Base-by-base conservation (phyloP, 1,140 invertebrate species). In the Venturia canescens region DNA sequence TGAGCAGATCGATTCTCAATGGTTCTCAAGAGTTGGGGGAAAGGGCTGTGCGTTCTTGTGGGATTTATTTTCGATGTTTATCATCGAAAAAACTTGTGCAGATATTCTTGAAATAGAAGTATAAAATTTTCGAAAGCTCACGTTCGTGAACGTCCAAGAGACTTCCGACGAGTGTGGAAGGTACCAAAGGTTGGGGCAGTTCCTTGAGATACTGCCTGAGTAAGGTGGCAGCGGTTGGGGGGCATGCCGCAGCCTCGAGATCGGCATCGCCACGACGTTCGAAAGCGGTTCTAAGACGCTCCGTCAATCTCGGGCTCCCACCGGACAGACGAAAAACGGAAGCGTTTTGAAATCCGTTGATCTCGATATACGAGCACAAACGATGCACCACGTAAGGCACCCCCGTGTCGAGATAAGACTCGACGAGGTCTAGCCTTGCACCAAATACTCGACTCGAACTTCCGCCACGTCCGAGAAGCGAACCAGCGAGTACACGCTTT, bases 211-310 rank as follows among this genome's bases (percentile, higher is more conserved):
- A 93, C 34, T 93, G 89, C 26, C 91, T 89, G 34, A 93, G 89
- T 63, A 93, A 87, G 7, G 92, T 90, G 6, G 91, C 92, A 18
- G 92, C 92, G 1, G 91, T 91, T 15, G 90, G 87, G 7, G 92
- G 91, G 81, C 92, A 92, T 9, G 87, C 89, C 5, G 89, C 89
- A 26, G 83, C 85, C 66, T 93, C 93, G 38, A 93, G 86, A 83
- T 93, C 92, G 31, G 91, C 92, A 80, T 93, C 92, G 7, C 92
- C 92, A 38, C 90, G 87, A n/a, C 91, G 87, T 74, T 93, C 92
- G 78, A 93, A 92, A 0, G 91, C 82, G 3, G 85, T 82, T 79
- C 92, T 89, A 44, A 93, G 84, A 38, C 89, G 85, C 70, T 93
- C 93, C 11, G 91, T 90, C 18, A 92, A 80, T 29, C 89, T 86